These are phyloP conservation scores for Seira ritae DNA, from an alignment of 2,888 invertebrate species.

Conservation along the genomic window DNA sequence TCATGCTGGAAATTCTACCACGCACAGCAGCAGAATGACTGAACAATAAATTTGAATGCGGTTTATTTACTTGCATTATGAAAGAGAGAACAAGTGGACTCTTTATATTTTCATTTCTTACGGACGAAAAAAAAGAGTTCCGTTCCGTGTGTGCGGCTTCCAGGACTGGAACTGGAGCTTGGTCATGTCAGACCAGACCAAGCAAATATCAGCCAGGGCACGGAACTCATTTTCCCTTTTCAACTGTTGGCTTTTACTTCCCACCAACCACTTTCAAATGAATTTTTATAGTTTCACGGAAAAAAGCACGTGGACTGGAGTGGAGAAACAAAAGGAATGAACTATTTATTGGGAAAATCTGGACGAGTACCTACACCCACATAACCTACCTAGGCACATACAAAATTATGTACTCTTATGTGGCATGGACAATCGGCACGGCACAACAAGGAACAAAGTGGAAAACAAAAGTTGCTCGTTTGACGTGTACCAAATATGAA, in stretches of 20 bases:
- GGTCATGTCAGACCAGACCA: not conserved
- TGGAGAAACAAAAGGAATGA: not conserved
- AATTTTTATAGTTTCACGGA: conserved; percentile 3
- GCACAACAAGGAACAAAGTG: not conserved
- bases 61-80: conserved; percentile 12
- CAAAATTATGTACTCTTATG: not conserved
- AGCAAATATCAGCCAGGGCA: too few relatives aligned
- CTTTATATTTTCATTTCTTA: not conserved
- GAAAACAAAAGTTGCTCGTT: not conserved
- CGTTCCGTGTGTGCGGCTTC: not conserved
- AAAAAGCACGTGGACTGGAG: not conserved
- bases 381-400: not conserved
- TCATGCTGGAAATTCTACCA: not conserved
- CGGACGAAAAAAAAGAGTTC: not conserved
- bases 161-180: not conserved
- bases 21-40: conserved; percentile 12
- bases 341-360: not conserved
- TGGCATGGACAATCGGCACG: too few relatives aligned
- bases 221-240: not conserved
- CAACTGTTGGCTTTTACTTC: not conserved
- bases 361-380: too few relatives aligned
- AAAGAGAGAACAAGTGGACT: not conserved
- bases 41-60: conserved; percentile 22
- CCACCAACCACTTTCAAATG: not conserved
- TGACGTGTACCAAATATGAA: not conserved